Evolutionary conservation across 2,888 invertebrate genomes (phyloP).

Genomic region (Nipponacmea schrenckii): DNA sequence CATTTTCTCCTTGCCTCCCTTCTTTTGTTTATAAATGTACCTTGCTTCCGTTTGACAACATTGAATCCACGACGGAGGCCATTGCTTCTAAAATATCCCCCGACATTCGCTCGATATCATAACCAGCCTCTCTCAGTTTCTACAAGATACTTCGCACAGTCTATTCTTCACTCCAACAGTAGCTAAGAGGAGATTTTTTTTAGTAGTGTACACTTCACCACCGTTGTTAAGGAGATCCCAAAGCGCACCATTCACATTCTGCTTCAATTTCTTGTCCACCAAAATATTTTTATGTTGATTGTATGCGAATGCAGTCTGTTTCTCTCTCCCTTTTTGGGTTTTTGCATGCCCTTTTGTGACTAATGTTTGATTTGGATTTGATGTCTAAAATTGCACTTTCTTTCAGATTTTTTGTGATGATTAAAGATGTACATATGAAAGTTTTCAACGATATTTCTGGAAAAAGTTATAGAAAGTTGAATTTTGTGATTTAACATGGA

Average conservation of each 20-base stretch:
- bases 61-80: not conserved
- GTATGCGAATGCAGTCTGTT: no score
- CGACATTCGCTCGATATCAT: not conserved
- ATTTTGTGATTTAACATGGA: no score
- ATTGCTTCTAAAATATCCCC: not conserved
- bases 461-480: no score
- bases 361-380: no score
- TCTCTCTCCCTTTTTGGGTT: no score
- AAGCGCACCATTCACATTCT: constrained; percentile 50
- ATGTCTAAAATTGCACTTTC: no score
- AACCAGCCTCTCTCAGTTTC: constrained; percentile 37
- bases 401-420: no score
- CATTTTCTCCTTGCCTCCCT: not conserved
- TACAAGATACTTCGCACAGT: constrained; percentile 48
- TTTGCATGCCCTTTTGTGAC: no score
- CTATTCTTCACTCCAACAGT: constrained; percentile 56
- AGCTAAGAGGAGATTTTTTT: constrained; percentile 55
- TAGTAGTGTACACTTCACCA: constrained; percentile 44
- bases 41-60: not conserved
- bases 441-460: no score
- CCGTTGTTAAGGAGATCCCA: constrained; percentile 51
- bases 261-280: constrained; percentile 47
- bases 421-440: no score
- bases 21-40: not conserved
- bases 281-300: no score